Evolutionary conservation across 2,888 invertebrate species (phyloP), one percentile per base, ranked within the genome.

Genomic region (Netelia fuscicornis): DNA sequence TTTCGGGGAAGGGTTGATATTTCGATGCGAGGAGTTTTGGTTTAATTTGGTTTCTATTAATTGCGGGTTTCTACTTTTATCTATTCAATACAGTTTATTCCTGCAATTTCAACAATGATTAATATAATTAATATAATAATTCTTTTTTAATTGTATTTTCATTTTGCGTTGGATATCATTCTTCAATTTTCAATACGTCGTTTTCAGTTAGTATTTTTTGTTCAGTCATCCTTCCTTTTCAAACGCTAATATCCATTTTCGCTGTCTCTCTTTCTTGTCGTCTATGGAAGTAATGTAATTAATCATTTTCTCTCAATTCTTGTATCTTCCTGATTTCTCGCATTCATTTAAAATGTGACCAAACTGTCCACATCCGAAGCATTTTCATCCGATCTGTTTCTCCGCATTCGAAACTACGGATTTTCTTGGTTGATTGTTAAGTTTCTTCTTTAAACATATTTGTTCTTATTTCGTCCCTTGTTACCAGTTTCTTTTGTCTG

Each of bases 341-440:
- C 81, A 81, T 54, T 81, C 52, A 2, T 23, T 42, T 25, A 75
- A 44, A 62, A 75, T 62, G 17, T 81, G 68, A 11, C 70, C 81
- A 52, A 68, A 75, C 11, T 83, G 58, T 23, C 70, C 67, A 52
- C 83, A 86, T 37, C 44, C 60, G 17, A 70, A 81, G 11, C 84
- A 87, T 44, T 86, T 87, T 5, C 77, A 68, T 2, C 87, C 87
- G 17, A 17, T 17, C 17, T 17, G 17, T 17, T 17, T 17, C 17
- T 17, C 17, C 17, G 17, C 17, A 17, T 17, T 17, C 17, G 17
- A 17, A 17, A 17, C 17, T 17, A 17, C 17, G 17, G 17, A 17
- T 17, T 17, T 17, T 17, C 17, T 17, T 17, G 0, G 17, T 17
- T 17, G 17, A 17, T 17, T 17, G 17, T 17, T 17, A 17, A 17